phyloP scores from a whole-genome alignment of 1,140 invertebrate genomes.

The Gonioctena quinquepunctata region DNA sequence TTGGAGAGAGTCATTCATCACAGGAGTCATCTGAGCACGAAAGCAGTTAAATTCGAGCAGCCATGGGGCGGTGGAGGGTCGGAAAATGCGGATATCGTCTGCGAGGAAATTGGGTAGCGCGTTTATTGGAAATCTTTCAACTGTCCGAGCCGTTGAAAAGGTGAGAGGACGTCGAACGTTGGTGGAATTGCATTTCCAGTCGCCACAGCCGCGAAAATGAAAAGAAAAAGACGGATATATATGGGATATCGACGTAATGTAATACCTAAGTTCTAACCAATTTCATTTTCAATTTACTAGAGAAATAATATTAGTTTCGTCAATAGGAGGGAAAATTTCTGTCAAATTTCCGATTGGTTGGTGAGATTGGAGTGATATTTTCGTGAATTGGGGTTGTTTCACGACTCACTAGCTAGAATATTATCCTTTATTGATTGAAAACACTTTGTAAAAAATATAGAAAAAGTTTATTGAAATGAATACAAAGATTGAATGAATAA shows the following conservation, averaged over 20 bases:
- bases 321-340: background rate
- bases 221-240: conserved; percentile 28
- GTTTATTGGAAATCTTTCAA: conserved; percentile 57
- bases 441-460: no score
- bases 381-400: background rate
- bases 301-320: conserved; percentile 11
- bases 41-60: conserved; percentile 27
- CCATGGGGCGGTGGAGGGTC: background rate
- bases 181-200: conserved; percentile 39
- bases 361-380: background rate
- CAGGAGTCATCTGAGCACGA: conserved; percentile 47
- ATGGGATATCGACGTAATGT: conserved; percentile 21
- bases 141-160: conserved; percentile 48
- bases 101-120: conserved; percentile 54
- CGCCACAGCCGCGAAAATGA: conserved; percentile 30
- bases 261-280: conserved; percentile 21
- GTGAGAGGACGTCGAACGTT: conserved; percentile 31
- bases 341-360: background rate
- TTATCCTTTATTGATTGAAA: no score
- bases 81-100: conserved; percentile 43
- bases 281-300: conserved; percentile 20
- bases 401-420: no score
- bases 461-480: no score
- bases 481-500: no score
- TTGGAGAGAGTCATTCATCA: conserved; percentile 43